Base-by-base conservation (phyloP, 2,797 vertebrate genomes). In the Eleutherodactylus coqui region DNA sequence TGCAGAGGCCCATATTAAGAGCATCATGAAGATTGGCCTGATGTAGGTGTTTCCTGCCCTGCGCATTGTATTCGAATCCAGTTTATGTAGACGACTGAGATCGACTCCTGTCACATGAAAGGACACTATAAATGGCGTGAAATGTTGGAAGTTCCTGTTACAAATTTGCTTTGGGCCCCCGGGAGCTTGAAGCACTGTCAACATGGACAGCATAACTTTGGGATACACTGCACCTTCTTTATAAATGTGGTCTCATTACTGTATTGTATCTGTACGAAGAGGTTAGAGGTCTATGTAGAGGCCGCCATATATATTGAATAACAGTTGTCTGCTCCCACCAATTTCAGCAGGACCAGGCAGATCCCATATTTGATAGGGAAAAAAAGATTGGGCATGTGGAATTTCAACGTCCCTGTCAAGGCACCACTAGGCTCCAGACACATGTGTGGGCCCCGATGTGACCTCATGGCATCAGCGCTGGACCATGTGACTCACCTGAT, bases 31-130 rank as follows among this genome's bases (percentile, higher is more conserved):
- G 8, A 21, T 38, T n/a, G 69, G 13, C 9, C 24, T 41, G 69
- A 24, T 43, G 21, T 19, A 72, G 69, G 69, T 72, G 5, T 72
- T 72, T 72, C 69, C 69, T 72, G 69, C 14, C 69, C 21, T 72
- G 10, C 21, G 69, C 69, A 72, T 72, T 69, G 64, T 34, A 43
- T 43, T 24, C 2, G 43, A 24, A 72, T 14, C 36, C 21, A 41
- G 34, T 69, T 38, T 69, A 38, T 69, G 4, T 38, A 69, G 67
- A 10, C 67, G 10, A 38, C 19, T 9, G 32, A 34, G 19, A 17
- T 67, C 1, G 17, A 36, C 29, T 36, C 16, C 62, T 19, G 64
- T 7, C 34, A 36, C 64, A 69, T 69, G 32, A 67, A 70, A 70
- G 36, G 34, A 70, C 67, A 38, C 27, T 41, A 21, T 67, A 24